phyloP scores from a whole-genome alignment of 2,113 vertebrate species.

The Chaetura pelagica region DNA sequence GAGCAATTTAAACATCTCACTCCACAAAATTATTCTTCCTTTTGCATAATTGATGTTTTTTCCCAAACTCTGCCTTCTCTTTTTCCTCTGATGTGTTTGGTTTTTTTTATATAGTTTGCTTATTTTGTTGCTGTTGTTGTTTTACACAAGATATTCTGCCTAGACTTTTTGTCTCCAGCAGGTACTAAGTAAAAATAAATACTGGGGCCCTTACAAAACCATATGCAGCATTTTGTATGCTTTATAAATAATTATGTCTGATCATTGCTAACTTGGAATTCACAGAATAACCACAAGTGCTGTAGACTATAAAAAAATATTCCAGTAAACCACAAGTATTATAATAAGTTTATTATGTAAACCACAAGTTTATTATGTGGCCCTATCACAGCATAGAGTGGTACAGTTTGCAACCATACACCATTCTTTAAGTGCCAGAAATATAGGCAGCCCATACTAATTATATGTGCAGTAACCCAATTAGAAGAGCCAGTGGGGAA shows the following conservation, averaged over 20 bases:
- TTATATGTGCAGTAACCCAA: neutral
- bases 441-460: fast-evolving
- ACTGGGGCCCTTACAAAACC: neutral
- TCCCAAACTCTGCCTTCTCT: neutral
- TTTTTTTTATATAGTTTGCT: too few species aligned
- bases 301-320: neutral
- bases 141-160: neutral
- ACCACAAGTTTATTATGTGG: fast-evolving
- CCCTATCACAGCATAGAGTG: neutral
- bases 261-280: neutral
- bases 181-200: neutral
- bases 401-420: neutral
- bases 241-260: neutral
- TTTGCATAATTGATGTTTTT: neutral
- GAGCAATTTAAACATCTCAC: neutral
- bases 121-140: neutral
- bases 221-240: neutral
- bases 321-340: neutral
- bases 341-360: neutral
- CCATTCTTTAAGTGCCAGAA: neutral
- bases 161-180: neutral
- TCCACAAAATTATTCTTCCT: neutral
- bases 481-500: neutral
- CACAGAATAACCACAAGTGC: neutral
- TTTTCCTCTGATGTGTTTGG: neutral